Conservation (phyloP, 2,888 invertebrate genomes). For the Epicampocera succincta region DNA sequence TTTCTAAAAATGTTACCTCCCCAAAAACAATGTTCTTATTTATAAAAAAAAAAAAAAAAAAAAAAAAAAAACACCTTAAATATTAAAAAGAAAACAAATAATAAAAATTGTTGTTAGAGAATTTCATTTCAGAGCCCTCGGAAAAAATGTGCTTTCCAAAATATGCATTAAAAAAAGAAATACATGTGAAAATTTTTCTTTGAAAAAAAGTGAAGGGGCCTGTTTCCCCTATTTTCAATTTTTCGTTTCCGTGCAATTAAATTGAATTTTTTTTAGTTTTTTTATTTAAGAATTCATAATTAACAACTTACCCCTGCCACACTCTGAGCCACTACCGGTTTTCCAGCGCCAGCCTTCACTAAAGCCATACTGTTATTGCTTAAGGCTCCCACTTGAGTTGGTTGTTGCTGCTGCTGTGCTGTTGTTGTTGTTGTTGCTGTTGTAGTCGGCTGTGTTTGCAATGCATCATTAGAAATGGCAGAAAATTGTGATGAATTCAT, state of each 20-base stretch:
- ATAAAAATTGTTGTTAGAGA: too few species aligned
- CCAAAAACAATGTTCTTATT: too few species aligned
- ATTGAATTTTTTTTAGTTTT: neutral
- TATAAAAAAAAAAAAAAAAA: too few species aligned
- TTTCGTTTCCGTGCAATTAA: neutral
- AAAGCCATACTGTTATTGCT: conserved; percentile 74
- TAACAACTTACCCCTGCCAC: conserved; percentile 74
- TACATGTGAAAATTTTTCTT: too few species aligned
- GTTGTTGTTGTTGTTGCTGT: conserved; percentile 16
- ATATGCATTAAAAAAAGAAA: neutral
- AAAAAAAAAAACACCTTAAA: too few species aligned
- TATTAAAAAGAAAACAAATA: too few species aligned
- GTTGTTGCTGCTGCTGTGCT: conserved; percentile 37
- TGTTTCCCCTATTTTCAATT: too few species aligned
- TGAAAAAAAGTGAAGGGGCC: too few species aligned
- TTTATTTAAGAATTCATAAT: neutral
- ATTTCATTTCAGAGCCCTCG: too few species aligned
- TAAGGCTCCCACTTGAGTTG: conserved; percentile 39
- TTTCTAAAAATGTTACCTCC: too few species aligned
- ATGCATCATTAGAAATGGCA: conserved; percentile 79
- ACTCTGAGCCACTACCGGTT: conserved; percentile 75
- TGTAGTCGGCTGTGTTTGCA: conserved; percentile 65
- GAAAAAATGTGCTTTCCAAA: neutral
- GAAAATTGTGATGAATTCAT: conserved; percentile 82
- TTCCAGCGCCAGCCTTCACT: conserved; percentile 70